Evolutionary conservation across 2,797 vertebrate genomes (phyloP).

Genomic region (Eutrigla gurnardus): DNA sequence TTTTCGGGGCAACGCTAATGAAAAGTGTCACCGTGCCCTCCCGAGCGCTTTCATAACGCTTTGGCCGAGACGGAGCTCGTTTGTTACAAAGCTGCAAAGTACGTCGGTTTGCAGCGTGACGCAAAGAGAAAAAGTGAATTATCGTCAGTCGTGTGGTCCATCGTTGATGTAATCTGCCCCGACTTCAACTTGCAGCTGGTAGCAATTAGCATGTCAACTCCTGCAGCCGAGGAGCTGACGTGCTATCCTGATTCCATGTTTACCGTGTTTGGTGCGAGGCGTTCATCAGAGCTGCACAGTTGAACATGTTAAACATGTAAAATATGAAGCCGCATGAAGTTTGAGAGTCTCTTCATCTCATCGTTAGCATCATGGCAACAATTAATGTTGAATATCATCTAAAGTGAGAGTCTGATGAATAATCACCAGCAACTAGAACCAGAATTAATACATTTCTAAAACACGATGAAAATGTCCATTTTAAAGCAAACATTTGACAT

Average conservation of each 20-base stretch:
- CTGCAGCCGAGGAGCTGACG: slow-evolving; percentile 54
- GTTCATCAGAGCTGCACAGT: slow-evolving; percentile 37
- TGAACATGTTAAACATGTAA: too few species aligned
- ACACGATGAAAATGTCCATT: background rate
- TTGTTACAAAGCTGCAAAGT: slow-evolving; percentile 26
- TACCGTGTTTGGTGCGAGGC: slow-evolving; percentile 53
- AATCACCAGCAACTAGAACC: background rate
- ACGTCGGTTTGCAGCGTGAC: slow-evolving; percentile 3
- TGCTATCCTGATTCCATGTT: slow-evolving; percentile 71
- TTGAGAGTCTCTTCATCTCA: background rate
- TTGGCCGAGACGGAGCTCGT: slow-evolving; percentile 40
- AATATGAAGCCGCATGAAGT: too few species aligned
- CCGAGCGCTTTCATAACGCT: slow-evolving; percentile 53
- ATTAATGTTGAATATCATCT: too few species aligned
- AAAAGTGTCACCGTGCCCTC: slow-evolving; percentile 51
- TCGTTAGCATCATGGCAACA: background rate
- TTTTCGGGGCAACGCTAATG: slow-evolving; percentile 38
- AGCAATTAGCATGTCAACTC: slow-evolving; percentile 61
- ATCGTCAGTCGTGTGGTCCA: slow-evolving; percentile 16
- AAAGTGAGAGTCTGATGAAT: too few species aligned
- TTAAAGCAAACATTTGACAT: background rate
- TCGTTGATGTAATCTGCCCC: slow-evolving; percentile 26
- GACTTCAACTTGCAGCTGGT: slow-evolving; percentile 44
- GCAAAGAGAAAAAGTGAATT: background rate
- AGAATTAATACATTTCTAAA: background rate